phyloP scores from a whole-genome alignment of 2,888 invertebrate species.

The Lasioglossum morio region DNA sequence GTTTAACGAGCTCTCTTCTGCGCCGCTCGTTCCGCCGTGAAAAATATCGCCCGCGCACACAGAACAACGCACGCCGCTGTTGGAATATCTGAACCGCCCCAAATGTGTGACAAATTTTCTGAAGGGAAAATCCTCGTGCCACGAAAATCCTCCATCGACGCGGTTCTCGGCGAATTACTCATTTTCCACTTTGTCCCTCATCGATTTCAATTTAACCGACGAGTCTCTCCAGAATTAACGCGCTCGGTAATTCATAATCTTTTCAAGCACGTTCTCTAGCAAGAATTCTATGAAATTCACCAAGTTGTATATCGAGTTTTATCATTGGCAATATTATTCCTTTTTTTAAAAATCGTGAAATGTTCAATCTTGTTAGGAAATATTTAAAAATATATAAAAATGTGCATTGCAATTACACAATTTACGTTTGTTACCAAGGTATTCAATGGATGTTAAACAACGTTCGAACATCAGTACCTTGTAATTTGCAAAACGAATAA shows the following conservation, averaged over 20 bases:
- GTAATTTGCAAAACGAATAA: too few relatives aligned
- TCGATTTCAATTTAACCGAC: neutral
- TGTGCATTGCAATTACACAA: too few relatives aligned
- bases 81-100: conserved; percentile 34
- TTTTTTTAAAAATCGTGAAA: neutral
- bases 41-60: conserved; percentile 58
- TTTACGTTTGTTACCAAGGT: too few relatives aligned
- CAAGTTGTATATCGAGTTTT: neutral
- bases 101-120: conserved; percentile 35
- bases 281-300: neutral
- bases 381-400: too few relatives aligned
- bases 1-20: conserved; percentile 67
- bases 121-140: neutral
- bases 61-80: conserved; percentile 23
- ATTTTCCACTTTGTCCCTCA: neutral
- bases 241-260: neutral
- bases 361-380: too few relatives aligned
- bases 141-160: conserved; percentile 8
- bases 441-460: too few relatives aligned
- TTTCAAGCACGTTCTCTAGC: neutral
- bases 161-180: neutral
- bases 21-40: conserved; percentile 68
- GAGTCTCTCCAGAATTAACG: neutral
- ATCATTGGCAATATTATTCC: neutral
- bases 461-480: too few relatives aligned